Base-by-base conservation (phyloP, 2,113 vertebrate species). In the Poeciliopsis turrubarensis region DNA sequence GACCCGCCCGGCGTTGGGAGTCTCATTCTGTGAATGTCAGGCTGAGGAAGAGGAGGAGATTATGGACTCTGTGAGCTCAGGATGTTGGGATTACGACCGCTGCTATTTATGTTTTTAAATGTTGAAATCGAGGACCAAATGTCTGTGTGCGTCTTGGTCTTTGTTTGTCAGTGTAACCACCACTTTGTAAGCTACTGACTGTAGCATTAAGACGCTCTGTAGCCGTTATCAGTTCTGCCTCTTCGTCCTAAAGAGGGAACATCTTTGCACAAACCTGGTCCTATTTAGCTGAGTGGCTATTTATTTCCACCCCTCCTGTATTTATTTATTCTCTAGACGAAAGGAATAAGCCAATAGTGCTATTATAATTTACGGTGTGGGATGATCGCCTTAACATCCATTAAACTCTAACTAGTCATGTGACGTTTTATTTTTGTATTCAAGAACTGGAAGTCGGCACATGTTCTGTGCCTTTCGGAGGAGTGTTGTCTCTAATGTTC, bases 21-120 rank as follows among this genome's bases (percentile, higher is more conserved):
- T 93, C 94, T 96, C 97, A 97, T 98, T 98, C 97, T 97, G 96
- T 98, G 97, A 98, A 97, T 97, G 97, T 93, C 72, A 79, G 47
- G 71, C 54, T 25, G 13, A 66, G 31, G 69, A 61, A 74, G 72
- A 86, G 31, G 69, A 61, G 76, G 70, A 86, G 32, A 17, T 78
- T 78, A 39, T 77, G 79, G 80, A 84, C 89, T 89, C 86, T 88
- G 86, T 89, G 88, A 90, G 86, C 86, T 90, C 86, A 80, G 69
- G 64, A 60, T 31, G 67, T 77, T 19, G 0, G 1, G 25, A 37
- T 6, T 30, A 17, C 22, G 19, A 82, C 41, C 67, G 86, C 88
- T 91, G 88, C 87, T 93, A 90, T 91, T 90, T 82, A 47, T 70
- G 27, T 84, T 80, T 79, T 77, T 41, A 72, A 27, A 26, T 60